Evolutionary conservation across 2,888 invertebrate species (phyloP).

Genomic region (Abrostola triplasia): DNA sequence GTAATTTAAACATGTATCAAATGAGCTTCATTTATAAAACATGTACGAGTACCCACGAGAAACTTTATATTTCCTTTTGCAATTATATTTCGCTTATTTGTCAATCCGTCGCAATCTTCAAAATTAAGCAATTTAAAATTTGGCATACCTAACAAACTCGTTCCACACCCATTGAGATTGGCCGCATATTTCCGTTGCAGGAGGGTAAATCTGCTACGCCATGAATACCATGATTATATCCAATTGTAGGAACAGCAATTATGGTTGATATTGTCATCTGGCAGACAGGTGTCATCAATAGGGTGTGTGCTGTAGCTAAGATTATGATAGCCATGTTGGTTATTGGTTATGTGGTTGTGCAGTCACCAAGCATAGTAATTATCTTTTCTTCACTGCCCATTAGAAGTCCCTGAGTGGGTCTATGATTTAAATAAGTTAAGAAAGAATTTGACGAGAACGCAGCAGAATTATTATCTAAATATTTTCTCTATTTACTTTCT

Average conservation of each 20-base stretch:
- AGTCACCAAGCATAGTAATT: too few relatives aligned
- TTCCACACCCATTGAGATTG: slow-evolving; percentile 54
- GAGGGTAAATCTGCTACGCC: slow-evolving; percentile 37
- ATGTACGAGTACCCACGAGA: slow-evolving; percentile 32
- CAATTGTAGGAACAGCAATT: background rate
- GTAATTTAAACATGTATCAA: slow-evolving; percentile 15
- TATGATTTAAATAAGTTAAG: too few relatives aligned
- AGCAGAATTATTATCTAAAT: too few relatives aligned
- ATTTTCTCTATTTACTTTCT: background rate
- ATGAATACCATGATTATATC: background rate
- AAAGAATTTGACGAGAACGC: too few relatives aligned
- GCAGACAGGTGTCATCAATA: too few relatives aligned
- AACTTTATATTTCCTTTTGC: slow-evolving; percentile 52
- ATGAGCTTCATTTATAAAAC: slow-evolving; percentile 34
- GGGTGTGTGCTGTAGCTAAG: too few relatives aligned
- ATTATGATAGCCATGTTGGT: too few relatives aligned
- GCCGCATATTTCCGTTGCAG: slow-evolving; percentile 47
- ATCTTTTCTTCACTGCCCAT: too few relatives aligned
- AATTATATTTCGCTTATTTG: slow-evolving; percentile 54
- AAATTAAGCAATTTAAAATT: slow-evolving; percentile 59
- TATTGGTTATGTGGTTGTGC: too few relatives aligned
- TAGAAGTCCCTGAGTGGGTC: too few relatives aligned
- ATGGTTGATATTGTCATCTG: too few relatives aligned
- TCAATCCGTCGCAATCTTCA: slow-evolving; percentile 55
- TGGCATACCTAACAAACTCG: slow-evolving; percentile 56